phyloP scores from a whole-genome alignment of 2,797 vertebrate genomes.

The Propithecus deckenii region DNA sequence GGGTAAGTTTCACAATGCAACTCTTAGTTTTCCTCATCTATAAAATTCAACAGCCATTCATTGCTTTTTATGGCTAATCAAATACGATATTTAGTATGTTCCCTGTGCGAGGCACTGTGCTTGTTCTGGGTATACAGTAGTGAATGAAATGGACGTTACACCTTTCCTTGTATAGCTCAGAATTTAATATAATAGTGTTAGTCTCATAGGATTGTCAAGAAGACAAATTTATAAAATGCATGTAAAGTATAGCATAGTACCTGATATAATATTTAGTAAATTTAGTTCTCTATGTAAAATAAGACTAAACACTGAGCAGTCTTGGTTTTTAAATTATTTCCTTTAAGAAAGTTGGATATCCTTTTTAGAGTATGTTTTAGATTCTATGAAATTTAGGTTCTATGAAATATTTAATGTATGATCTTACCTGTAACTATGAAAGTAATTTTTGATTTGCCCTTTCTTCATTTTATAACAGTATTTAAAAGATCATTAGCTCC shows the following conservation, averaged over 20 bases:
- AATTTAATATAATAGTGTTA: background rate
- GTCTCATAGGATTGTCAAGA: background rate
- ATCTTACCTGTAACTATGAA: background rate
- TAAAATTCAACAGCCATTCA: background rate
- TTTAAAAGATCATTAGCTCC: background rate
- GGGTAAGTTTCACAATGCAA: background rate
- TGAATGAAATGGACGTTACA: background rate
- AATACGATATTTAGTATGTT: background rate
- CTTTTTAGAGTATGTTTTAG: slow-evolving; percentile 21
- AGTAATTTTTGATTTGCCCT: background rate
- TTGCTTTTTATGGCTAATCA: background rate
- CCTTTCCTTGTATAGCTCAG: background rate
- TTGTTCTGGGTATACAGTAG: background rate
- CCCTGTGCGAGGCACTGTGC: background rate
- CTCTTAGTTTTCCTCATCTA: background rate
- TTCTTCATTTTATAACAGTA: background rate
- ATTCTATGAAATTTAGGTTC: background rate
- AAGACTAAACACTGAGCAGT: background rate
- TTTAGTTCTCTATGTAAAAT: background rate
- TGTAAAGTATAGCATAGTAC: background rate
- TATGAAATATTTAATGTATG: background rate
- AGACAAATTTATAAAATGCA: background rate
- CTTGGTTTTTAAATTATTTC: background rate
- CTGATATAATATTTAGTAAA: background rate
- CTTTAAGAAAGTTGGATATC: slow-evolving; percentile 10